phyloP scores from a whole-genome alignment of 2,113 vertebrate genomes.

The Gobio gobio region DNA sequence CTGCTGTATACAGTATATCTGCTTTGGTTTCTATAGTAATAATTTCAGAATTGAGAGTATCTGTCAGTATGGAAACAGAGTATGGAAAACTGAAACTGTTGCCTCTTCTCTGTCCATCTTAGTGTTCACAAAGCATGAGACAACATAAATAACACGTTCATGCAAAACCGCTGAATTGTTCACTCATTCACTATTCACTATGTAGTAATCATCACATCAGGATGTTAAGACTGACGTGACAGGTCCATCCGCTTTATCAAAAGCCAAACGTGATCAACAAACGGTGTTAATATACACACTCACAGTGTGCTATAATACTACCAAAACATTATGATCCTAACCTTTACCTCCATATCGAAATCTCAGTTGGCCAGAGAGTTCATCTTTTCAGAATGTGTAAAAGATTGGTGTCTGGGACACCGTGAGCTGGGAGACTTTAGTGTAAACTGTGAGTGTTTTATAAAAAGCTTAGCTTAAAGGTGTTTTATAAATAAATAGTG shows the following conservation, averaged over 20 bases:
- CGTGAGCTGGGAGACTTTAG: not conserved
- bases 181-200: not conserved
- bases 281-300: not conserved
- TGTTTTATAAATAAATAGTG: not conserved
- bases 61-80: not conserved
- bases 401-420: not conserved
- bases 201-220: not conserved
- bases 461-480: not conserved
- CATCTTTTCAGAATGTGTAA: not conserved
- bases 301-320: not conserved
- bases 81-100: too few species aligned
- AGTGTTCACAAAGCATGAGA: not conserved
- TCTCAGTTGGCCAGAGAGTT: not conserved
- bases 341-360: not conserved
- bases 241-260: not conserved
- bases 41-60: not conserved
- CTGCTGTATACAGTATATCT: not conserved
- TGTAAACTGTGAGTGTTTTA: not conserved
- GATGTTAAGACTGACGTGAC: not conserved
- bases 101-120: not conserved
- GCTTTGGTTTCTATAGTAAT: not conserved
- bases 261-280: not conserved
- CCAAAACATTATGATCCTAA: not conserved
- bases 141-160: not conserved
- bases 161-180: not conserved